Conservation (phyloP, 1,140 invertebrate species). For the Conus betulinus region DNA sequence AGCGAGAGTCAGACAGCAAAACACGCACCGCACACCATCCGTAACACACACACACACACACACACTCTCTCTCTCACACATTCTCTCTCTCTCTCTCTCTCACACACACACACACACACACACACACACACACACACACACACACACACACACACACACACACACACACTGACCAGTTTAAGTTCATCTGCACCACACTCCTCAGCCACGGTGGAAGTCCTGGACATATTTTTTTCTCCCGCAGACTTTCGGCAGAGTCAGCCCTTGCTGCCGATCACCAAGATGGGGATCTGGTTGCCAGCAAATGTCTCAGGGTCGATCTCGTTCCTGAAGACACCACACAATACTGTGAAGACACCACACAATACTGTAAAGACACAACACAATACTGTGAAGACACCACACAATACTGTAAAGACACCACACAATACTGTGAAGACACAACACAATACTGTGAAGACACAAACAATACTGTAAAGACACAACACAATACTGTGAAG, state of each 20-base stretch:
- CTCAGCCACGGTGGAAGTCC: constrained; percentile 87
- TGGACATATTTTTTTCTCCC: constrained; percentile 59
- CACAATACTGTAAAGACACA: too few species aligned
- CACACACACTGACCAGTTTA: constrained; percentile 80
- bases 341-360: too few species aligned
- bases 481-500: constrained; percentile 21
- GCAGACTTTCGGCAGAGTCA: constrained; percentile 81
- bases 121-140: neutral
- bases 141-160: constrained; percentile 3
- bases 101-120: neutral
- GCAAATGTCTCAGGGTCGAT: constrained; percentile 95
- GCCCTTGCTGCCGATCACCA: constrained; percentile 95
- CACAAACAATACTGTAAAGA: too few species aligned
- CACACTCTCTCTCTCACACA: neutral
- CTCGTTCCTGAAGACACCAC: constrained; percentile 76
- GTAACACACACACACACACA: neutral
- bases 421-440: too few species aligned
- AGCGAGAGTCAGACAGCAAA: too few species aligned
- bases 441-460: too few species aligned
- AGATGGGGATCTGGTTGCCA: constrained; percentile 86
- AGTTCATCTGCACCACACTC: constrained; percentile 97
- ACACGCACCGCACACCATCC: too few species aligned
- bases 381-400: too few species aligned
- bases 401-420: too few species aligned
- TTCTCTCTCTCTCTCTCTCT: neutral